Percentiles rank a stretch among this genome's conserved stretches.
phyloP scores from a whole-genome alignment of 1,140 invertebrate genomes.

The Pseudomyrmex sp. region DNA sequence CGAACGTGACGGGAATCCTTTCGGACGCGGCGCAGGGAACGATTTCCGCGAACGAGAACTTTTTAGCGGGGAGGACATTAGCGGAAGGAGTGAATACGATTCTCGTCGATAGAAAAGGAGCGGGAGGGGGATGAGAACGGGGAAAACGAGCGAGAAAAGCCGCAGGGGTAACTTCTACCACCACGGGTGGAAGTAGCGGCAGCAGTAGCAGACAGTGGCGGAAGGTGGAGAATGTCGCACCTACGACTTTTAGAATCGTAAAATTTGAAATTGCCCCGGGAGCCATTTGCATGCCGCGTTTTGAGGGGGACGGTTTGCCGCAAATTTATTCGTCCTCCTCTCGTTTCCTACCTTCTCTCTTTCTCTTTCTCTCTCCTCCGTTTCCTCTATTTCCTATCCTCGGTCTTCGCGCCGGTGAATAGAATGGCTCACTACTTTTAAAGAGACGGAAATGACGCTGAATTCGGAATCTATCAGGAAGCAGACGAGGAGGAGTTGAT shows the following conservation, averaged over 20 bases:
- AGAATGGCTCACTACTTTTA: slow-evolving; percentile 36
- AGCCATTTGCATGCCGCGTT: slow-evolving; percentile 79
- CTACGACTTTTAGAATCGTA: slow-evolving; percentile 76
- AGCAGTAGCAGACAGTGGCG: slow-evolving; percentile 22
- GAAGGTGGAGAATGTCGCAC: slow-evolving; percentile 55
- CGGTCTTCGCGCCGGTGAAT: slow-evolving; percentile 1
- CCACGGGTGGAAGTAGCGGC: slow-evolving; percentile 25
- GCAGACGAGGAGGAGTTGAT: not conserved
- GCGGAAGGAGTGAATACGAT: slow-evolving; percentile 61
- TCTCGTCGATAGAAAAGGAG: slow-evolving; percentile 25
- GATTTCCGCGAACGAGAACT: slow-evolving; percentile 67
- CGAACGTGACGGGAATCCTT: slow-evolving; percentile 72
- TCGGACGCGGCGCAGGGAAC: slow-evolving; percentile 41
- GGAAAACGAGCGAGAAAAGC: slow-evolving; percentile 39
- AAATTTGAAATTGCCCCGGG: slow-evolving; percentile 78
- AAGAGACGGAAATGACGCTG: slow-evolving; percentile 27
- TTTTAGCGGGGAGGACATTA: slow-evolving; percentile 65
- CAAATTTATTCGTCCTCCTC: slow-evolving; percentile 74
- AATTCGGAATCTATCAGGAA: slow-evolving; percentile 24
- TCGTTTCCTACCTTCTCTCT: slow-evolving; percentile 14
- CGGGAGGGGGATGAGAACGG: not conserved
- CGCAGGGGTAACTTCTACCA: slow-evolving; percentile 32
- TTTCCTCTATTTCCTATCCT: slow-evolving; percentile 5
- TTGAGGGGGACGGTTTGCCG: slow-evolving; percentile 69
- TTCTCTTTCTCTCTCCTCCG: slow-evolving; percentile 11